phyloP scores from a whole-genome alignment of 2,797 vertebrate genomes.

The Orientallactaga sibirica region DNA sequence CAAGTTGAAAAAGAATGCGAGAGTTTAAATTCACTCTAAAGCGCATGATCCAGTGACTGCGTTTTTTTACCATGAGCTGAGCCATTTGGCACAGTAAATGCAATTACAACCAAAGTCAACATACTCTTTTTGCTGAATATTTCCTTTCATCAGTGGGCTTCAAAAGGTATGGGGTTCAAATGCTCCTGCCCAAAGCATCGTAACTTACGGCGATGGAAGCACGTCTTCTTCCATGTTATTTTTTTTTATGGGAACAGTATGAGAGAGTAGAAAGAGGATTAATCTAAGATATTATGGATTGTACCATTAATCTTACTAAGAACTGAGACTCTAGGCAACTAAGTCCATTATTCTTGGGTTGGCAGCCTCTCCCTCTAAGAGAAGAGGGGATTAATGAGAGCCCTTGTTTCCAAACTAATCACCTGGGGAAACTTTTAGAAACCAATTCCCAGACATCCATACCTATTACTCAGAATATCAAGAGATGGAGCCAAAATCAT shows the following conservation, averaged over 20 bases:
- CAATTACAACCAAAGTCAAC: slow-evolving; percentile 75
- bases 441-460: neutral
- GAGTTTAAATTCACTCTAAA: slow-evolving; percentile 74
- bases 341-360: neutral
- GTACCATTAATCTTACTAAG: neutral
- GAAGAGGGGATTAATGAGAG: neutral
- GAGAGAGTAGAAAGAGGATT: neutral
- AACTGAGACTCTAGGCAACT: neutral
- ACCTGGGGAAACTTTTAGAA: neutral
- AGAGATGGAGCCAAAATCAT: neutral
- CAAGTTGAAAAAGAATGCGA: slow-evolving; percentile 75
- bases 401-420: neutral
- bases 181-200: slow-evolving; percentile 24
- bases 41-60: slow-evolving; percentile 40
- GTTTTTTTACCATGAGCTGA: slow-evolving; percentile 51
- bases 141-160: slow-evolving; percentile 70
- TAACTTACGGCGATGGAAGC: slow-evolving; percentile 34
- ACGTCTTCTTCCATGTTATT: slow-evolving; percentile 42
- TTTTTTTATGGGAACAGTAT: neutral
- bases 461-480: neutral
- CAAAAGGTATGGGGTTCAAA: slow-evolving; percentile 50
- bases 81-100: slow-evolving; percentile 68
- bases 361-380: slow-evolving; percentile 7
- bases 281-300: neutral
- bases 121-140: slow-evolving; percentile 5